Conservation (phyloP, 2,888 invertebrate species). For the Andrena minutula region DNA sequence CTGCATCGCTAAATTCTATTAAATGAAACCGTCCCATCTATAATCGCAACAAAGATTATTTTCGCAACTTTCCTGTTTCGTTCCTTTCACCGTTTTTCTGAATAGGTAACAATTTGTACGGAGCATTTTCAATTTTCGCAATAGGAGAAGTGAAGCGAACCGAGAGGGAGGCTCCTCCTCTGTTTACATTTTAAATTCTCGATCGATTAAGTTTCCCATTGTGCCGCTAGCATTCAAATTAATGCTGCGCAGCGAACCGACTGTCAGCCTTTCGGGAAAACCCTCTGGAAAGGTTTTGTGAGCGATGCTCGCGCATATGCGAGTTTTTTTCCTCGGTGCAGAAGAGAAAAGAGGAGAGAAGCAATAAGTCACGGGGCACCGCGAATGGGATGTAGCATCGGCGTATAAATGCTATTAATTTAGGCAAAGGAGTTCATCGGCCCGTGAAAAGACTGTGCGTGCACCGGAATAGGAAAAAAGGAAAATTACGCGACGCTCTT, state of each 20-base stretch:
- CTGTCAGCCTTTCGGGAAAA: neutral
- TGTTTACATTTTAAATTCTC: conserved; percentile 63
- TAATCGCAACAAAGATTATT: neutral
- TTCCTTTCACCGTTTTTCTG: neutral
- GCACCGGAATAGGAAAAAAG: conserved; percentile 55
- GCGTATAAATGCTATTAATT: conserved; percentile 83
- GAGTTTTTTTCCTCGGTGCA: conserved; percentile 27
- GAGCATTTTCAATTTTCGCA: neutral
- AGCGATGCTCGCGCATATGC: conserved; percentile 74
- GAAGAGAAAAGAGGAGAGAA: conserved; percentile 23
- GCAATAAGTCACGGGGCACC: conserved; percentile 74
- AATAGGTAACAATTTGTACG: neutral
- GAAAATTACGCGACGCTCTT: conserved; percentile 69
- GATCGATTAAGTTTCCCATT: conserved; percentile 64
- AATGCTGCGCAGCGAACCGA: conserved; percentile 59
- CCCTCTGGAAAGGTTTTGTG: conserved; percentile 21
- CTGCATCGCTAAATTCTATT: neutral
- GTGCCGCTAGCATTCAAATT: conserved; percentile 45
- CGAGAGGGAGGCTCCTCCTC: conserved; percentile 14
- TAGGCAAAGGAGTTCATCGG: conserved; percentile 80
- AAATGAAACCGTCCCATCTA: neutral
- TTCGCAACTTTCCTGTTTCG: neutral
- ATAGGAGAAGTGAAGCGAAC: neutral
- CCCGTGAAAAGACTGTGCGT: conserved; percentile 79
- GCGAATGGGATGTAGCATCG: conserved; percentile 62